Conservation (phyloP, 2,113 vertebrate genomes). For the Notechis scutatus region DNA sequence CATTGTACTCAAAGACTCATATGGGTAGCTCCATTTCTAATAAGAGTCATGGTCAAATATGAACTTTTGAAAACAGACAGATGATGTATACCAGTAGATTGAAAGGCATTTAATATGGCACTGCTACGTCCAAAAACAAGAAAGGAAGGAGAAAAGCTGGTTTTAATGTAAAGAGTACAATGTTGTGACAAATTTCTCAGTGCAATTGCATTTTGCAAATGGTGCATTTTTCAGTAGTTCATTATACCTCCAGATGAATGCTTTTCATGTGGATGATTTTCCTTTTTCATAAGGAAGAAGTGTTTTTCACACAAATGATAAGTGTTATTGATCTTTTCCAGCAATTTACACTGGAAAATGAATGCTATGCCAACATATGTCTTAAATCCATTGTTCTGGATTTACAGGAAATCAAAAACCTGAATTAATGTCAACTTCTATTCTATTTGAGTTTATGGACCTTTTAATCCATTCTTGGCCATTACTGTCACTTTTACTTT, state of each 20-base stretch:
- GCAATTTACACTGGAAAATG: background rate
- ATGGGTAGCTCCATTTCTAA: background rate
- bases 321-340: background rate
- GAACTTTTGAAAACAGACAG: background rate
- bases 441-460: constrained; percentile 40
- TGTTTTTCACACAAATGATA: background rate
- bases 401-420: constrained; percentile 14
- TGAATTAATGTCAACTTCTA: constrained; percentile 49
- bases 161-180: background rate
- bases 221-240: constrained; percentile 1
- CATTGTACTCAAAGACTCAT: background rate
- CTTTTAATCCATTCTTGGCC: constrained; percentile 46
- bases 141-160: background rate
- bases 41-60: background rate
- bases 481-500: constrained; percentile 54
- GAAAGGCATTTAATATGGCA: background rate
- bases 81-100: background rate
- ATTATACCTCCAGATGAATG: background rate
- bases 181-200: constrained; percentile 17
- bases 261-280: constrained; percentile 15
- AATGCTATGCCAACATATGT: background rate
- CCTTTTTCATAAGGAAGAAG: background rate
- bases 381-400: background rate
- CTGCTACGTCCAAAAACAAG: background rate
- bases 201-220: constrained; percentile 17